Evolutionary conservation across 64 coral and sea anemone species (phyloP).

Genomic region (Porites australiensis): DNA sequence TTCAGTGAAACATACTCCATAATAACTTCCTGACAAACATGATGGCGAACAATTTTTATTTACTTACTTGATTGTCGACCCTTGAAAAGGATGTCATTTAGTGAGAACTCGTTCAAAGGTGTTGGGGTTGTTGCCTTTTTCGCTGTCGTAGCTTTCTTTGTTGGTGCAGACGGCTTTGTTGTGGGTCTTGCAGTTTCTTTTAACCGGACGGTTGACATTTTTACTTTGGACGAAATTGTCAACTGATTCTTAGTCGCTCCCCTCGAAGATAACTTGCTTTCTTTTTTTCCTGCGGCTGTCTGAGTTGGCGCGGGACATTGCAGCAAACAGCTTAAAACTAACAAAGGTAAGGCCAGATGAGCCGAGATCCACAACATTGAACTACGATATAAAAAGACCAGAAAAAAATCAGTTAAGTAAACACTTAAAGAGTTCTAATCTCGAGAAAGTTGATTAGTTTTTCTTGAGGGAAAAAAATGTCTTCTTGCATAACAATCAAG

Average conservation of each 20-base stretch:
- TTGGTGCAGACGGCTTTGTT: neutral
- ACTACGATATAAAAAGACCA: neutral
- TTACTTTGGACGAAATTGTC: neutral
- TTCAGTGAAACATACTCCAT: no score
- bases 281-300: neutral
- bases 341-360: neutral
- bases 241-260: neutral
- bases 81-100: slow-evolving; percentile 24
- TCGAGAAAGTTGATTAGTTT: no score
- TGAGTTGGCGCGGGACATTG: neutral
- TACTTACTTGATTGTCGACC: slow-evolving; percentile 37
- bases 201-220: neutral
- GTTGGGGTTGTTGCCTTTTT: neutral
- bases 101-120: slow-evolving; percentile 10
- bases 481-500: no score
- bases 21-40: no score
- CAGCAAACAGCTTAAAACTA: slow-evolving; percentile 33
- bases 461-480: no score
- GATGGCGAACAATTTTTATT: neutral
- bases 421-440: no score
- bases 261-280: neutral
- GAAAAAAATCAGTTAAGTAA: no score
- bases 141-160: neutral
- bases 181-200: neutral
- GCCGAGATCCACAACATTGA: neutral